Base-by-base conservation (phyloP, 2,888 invertebrate genomes). In the Hyppa rectilinea region DNA sequence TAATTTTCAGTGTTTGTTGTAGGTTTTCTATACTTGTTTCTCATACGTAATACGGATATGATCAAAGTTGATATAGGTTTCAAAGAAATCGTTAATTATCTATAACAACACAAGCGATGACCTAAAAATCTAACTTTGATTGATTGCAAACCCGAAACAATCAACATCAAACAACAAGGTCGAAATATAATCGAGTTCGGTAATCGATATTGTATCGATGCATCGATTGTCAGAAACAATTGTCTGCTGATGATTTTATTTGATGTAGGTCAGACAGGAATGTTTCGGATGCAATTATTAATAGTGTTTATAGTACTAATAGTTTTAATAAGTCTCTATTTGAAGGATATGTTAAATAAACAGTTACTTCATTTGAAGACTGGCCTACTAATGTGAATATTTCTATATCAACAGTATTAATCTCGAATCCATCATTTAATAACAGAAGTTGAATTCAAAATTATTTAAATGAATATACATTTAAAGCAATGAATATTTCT, bases 261-360 rank as follows among this genome's bases (percentile, higher is more conserved):
- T 86, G 88, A 91, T 90, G 84, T 90, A 83, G 92, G 92, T 90
- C 90, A 88, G 74, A 77, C 76, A 70, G 74, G 65, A 80, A 82
- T 61, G 68, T 53, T 71, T 63, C 65, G 45, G 10, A 29, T 63
- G 38, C 38, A 12, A 43, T 65, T 58, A 58, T 68, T 63, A 55
- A 71, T 66, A 56, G 53, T 56, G 5, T 67, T 59, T 45, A 31
- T 38, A 10, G n/a, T 63, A 29, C 58, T 61, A 59, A 60, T 38
- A 17, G 7, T 53, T 34, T 52, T 38, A 26, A 47, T 63, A 17
- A 40, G 31, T 17, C 17, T 43, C 9, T 59, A n/a, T 38, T 40
- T 17, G n/a, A 52, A 36, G 12, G 1, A 34, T 12, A 20, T 14
- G 17, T 36, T 7, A 36, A n/a, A n/a, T 26, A 2, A 10, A 17